These are phyloP conservation scores for Myotis myotis DNA, from an alignment of 2,797 vertebrate genomes.

Conservation along the genomic window DNA sequence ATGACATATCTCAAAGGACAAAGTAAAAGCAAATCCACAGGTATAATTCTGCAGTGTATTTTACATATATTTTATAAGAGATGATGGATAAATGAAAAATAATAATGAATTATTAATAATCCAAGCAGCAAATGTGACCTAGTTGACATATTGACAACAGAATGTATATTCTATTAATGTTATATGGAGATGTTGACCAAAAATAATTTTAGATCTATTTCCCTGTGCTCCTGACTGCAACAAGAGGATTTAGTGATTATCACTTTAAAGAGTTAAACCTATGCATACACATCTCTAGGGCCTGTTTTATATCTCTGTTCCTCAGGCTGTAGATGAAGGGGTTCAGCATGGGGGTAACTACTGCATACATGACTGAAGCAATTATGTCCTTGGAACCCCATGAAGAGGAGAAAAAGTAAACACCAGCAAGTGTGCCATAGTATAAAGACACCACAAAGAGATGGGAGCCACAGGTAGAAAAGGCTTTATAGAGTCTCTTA, in stretches of 20 bases:
- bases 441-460: constrained; percentile 69
- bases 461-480: constrained; percentile 74
- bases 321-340: neutral
- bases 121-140: neutral
- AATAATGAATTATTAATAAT: neutral
- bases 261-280: neutral
- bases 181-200: neutral
- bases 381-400: neutral
- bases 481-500: constrained; percentile 42
- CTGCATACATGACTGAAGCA: constrained; percentile 56
- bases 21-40: neutral
- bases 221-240: neutral
- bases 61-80: neutral
- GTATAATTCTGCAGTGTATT: neutral
- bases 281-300: neutral
- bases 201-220: neutral
- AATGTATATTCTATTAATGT: neutral
- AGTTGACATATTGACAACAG: neutral
- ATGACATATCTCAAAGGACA: neutral
- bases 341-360: neutral
- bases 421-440: constrained; percentile 62
- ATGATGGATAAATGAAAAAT: neutral
- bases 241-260: neutral
- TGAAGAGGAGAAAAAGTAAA: constrained; percentile 62
- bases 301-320: neutral